Conservation (phyloP, 2,113 vertebrate species). For the Azemiops feae region DNA sequence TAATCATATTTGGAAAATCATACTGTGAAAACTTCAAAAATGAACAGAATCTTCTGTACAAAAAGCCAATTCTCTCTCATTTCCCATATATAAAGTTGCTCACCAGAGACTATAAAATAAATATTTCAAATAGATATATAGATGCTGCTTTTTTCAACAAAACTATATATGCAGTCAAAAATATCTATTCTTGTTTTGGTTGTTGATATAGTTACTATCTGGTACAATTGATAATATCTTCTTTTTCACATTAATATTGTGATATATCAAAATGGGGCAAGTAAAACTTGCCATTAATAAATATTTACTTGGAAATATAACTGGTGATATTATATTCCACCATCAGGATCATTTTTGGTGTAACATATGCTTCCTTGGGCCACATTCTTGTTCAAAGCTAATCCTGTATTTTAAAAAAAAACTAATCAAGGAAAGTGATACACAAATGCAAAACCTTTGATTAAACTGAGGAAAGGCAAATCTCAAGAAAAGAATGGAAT, state of each 20-base stretch:
- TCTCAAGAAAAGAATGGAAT: conserved; percentile 69
- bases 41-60: not conserved
- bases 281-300: conserved; percentile 62
- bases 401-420: conserved; percentile 70
- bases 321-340: conserved; percentile 60
- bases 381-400: conserved; percentile 74
- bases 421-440: conserved; percentile 86
- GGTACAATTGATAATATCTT: not conserved
- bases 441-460: conserved; percentile 81
- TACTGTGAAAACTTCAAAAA: not conserved
- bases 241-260: conserved; percentile 16
- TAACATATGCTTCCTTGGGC: conserved; percentile 80
- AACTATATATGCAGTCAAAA: not conserved
- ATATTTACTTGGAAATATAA: conserved; percentile 52
- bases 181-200: not conserved
- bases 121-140: too few relatives aligned
- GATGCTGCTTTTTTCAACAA: not conserved
- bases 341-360: conserved; percentile 65
- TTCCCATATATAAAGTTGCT: not conserved
- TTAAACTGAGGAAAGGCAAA: conserved; percentile 76
- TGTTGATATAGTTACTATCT: not conserved
- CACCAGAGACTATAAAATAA: not conserved
- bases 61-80: not conserved
- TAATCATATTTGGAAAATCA: not conserved
- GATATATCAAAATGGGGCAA: conserved; percentile 15